Base-by-base conservation (phyloP, 2,888 invertebrate genomes). In the Xiphydria camelus region DNA sequence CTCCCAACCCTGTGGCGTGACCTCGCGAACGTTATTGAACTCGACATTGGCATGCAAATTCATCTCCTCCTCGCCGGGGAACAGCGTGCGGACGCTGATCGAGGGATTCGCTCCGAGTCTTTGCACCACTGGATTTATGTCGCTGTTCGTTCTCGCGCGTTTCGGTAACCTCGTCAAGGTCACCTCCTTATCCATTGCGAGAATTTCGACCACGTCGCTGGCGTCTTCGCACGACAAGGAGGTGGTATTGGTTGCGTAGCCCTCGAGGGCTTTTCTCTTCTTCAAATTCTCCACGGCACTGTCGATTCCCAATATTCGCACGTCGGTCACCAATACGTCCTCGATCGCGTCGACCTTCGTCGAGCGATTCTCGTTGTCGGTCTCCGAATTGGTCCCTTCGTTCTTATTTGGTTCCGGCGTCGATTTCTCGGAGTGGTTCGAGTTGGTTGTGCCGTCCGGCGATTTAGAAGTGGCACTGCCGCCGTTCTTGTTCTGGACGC, bases 1-100 rank as follows among this genome's bases (percentile, higher is more conserved):
- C 57, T 91, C 90, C 91, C 91, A 91, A 0, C 90, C 90, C 62
- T 89, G 89, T 0, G 89, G 88, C 0, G 89, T 90, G 0, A 87
- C 82, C 68, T 86, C 88, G 59, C 84, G 82, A 0, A 83, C 81
- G 47, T 83, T 86, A 25, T 81, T 80, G 50, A 91, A 91, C 36
- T 91, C 89, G 36, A 90, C 82, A 62, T 84, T 85, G 18, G 87
- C 88, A 25, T 85, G 84, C 10, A 91, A 75, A 41, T 87, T 87
- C 79, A 91, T 82, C 65, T 91, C 89, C 62, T 91, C 90, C 60
- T 91, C 90, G 0, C 90, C 90, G 0, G 89, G 90, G 74, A 90
- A 89, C 9, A 90, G 71, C 58, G 89, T 89, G 26, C 90, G 78
- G 14, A 90, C 89, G 3, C 89, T 89, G 61, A 90, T 88, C n/a